Percentiles rank a stretch among this genome's conserved stretches.
Evolutionary conservation across 2,797 vertebrate genomes (phyloP).

Genomic region (Ceryle rudis): DNA sequence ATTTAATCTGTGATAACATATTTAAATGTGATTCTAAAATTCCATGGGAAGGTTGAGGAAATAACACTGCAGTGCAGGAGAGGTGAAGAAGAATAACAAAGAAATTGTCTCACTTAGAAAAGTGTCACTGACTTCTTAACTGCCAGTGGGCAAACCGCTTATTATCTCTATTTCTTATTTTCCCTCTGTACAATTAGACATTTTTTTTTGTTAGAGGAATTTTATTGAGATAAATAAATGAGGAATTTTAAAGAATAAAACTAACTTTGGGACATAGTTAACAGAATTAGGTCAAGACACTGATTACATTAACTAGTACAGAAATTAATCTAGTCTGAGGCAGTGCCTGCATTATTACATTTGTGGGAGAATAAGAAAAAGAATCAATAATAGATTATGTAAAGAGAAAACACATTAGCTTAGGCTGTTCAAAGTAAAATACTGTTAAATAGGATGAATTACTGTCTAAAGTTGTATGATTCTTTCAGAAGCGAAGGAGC

Average conservation of each 20-base stretch:
- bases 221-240: not conserved
- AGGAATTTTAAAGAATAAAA: not conserved
- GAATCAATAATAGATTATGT: not conserved
- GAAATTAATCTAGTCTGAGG: not conserved
- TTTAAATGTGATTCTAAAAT: not conserved
- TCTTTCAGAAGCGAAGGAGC: not conserved
- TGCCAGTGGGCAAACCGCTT: not conserved
- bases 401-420: not conserved
- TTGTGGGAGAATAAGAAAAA: not conserved
- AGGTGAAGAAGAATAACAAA: not conserved
- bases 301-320: not conserved
- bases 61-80: not conserved
- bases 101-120: not conserved
- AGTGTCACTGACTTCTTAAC: not conserved
- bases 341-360: not conserved
- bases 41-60: not conserved
- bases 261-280: not conserved
- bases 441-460: not conserved
- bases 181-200: not conserved
- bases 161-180: not conserved
- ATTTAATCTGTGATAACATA: not conserved
- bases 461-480: not conserved
- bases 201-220: not conserved
- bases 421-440: not conserved
- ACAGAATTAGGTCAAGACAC: not conserved